Percentiles rank a stretch among this genome's conserved stretches.
These are phyloP conservation scores for Anticlea derivata DNA, from an alignment of 2,888 invertebrate species.

Conservation along the genomic window DNA sequence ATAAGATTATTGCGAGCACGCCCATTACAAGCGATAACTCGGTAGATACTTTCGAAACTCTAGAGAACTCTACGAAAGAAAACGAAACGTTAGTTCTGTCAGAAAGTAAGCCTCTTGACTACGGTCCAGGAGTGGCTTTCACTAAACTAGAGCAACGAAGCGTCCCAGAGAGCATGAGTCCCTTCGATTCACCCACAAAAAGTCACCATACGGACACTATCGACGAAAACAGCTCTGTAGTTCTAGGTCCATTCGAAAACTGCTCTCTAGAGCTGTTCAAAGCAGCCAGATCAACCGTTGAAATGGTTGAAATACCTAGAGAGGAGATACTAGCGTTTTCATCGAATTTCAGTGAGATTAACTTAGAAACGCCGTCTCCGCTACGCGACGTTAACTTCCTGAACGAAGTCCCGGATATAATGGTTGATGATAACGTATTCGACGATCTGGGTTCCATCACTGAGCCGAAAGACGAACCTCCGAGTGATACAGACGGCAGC, in stretches of 20 bases:
- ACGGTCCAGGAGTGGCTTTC: slow-evolving; percentile 47
- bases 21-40: slow-evolving; percentile 65
- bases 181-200: slow-evolving; percentile 75
- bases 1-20: slow-evolving; percentile 60
- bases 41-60: slow-evolving; percentile 42
- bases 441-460: slow-evolving; percentile 59
- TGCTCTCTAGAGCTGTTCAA: slow-evolving; percentile 79
- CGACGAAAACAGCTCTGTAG: slow-evolving; percentile 81
- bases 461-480: slow-evolving; percentile 51
- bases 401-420: slow-evolving; percentile 75
- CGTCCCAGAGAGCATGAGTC: slow-evolving; percentile 63
- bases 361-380: slow-evolving; percentile 76
- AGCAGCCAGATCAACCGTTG: slow-evolving; percentile 71
- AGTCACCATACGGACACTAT: slow-evolving; percentile 75
- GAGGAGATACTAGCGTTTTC: slow-evolving; percentile 81
- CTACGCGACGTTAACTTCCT: slow-evolving; percentile 73
- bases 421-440: slow-evolving; percentile 61
- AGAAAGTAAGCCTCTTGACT: slow-evolving; percentile 46
- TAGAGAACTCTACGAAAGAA: slow-evolving; percentile 47
- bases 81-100: slow-evolving; percentile 44
- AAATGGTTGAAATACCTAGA: slow-evolving; percentile 68
- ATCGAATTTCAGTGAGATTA: slow-evolving; percentile 80
- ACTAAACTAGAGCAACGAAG: slow-evolving; percentile 63
- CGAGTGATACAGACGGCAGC: slow-evolving; percentile 52
- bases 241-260: slow-evolving; percentile 84